phyloP scores from a whole-genome alignment of 2,888 invertebrate genomes.

The Zele albiditarsus region DNA sequence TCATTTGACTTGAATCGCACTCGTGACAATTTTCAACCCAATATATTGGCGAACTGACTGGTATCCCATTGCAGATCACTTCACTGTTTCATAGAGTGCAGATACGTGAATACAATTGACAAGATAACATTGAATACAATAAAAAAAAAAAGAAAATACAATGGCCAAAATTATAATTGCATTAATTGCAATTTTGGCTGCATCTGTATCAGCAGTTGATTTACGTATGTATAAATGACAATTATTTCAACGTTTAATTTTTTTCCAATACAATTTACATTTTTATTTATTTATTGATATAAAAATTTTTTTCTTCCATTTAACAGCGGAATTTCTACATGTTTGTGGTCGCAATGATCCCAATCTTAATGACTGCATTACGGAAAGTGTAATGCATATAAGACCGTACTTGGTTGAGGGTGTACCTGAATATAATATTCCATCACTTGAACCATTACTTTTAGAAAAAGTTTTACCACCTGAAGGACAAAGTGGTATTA shows the following conservation, averaged over 20 bases:
- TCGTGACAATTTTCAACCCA: conserved; percentile 19
- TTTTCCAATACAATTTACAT: not conserved
- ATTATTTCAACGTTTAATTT: conserved; percentile 14
- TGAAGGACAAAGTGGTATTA: conserved; percentile 75
- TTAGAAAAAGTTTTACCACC: conserved; percentile 77
- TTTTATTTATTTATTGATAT: conserved; percentile 9
- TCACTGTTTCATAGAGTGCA: not conserved
- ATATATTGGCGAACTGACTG: conserved; percentile 33
- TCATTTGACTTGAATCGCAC: conserved; percentile 32
- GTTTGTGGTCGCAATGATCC: conserved; percentile 77
- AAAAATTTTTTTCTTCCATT: conserved; percentile 29
- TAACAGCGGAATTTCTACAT: conserved; percentile 76
- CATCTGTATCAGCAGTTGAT: conserved; percentile 27
- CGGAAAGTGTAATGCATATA: conserved; percentile 76
- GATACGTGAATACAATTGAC: not conserved
- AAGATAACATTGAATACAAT: not conserved
- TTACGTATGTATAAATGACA: conserved; percentile 35
- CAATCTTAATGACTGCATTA: conserved; percentile 76
- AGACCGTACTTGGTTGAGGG: conserved; percentile 77
- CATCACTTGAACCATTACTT: conserved; percentile 80
- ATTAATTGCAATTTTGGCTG: not conserved
- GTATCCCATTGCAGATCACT: conserved; percentile 14
- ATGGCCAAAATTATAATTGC: conserved; percentile 21
- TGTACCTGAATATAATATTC: conserved; percentile 80
- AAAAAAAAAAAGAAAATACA: not conserved